Evolutionary conservation across 1,140 invertebrate species (phyloP), one percentile per base, ranked within the genome.

Genomic region (Cydia splendana): DNA sequence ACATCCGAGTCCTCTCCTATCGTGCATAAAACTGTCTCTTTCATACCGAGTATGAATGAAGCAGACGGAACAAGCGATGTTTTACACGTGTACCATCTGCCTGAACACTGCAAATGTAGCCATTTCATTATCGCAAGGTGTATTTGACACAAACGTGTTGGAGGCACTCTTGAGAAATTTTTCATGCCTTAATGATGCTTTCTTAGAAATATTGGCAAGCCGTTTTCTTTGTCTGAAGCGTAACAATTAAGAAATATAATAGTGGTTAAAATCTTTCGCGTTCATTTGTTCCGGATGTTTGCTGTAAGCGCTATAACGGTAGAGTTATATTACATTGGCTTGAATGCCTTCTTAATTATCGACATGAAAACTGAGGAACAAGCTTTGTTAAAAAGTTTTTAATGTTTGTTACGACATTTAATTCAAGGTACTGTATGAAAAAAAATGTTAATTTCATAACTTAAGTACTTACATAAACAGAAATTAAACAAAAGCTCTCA

Each of bases 201-300:
- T 62, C 57, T 62, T 62, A 62, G 57, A 62, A 62, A 62, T 24
- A 62, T 62, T 62, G 18, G 57, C 57, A 4, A 62, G 57, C n/a
- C 57, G 20, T 62, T 62, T 62, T 62, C 57, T 62, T 62, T 62
- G 57, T 62, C 20, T 62, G 57, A 24, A 62, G 57, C 57, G 57
- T 62, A 62, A 62, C 57, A 62, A 62, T 62, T 62, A 62, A 62
- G 57, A 62, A 62, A 62, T 62, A 62, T 62, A 62, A 57, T 57
- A 62, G 20, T 62, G 57, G 57, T 24, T 62, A 62, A 62, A 62
- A 62, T 62, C 4, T 53, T 53, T 62, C 18, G 57, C 57, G 57
- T 62, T 62, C 57, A 62, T 62, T 62, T 62, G 57, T 62, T 24
- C 4, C 57, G 57, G 57, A 24, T 62, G 20, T 62, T 24, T 62